phyloP scores from a whole-genome alignment of 2,888 invertebrate genomes.

The Polia nebulosa region DNA sequence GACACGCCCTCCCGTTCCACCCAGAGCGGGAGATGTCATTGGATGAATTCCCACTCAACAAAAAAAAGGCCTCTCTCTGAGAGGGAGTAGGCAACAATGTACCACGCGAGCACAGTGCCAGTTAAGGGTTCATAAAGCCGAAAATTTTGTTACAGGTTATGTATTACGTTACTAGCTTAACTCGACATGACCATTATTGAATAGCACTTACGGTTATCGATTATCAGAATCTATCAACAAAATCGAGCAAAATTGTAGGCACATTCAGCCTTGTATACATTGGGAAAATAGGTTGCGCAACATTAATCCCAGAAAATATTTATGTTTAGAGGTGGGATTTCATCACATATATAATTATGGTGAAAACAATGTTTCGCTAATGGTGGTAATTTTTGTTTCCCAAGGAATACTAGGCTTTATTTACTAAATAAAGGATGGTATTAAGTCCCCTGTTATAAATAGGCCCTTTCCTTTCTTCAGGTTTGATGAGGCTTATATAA shows the following conservation, averaged over 20 bases:
- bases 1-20: too few species aligned
- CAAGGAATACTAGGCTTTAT: constrained; percentile 17
- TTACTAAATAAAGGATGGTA: constrained; percentile 8
- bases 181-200: not conserved
- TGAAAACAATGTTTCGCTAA: not conserved
- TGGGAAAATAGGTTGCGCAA: not conserved
- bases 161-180: too few species aligned
- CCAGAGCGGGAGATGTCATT: too few species aligned
- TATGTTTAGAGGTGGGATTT: too few species aligned
- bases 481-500: not conserved
- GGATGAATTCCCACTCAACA: too few species aligned
- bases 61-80: too few species aligned
- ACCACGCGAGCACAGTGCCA: too few species aligned
- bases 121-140: too few species aligned
- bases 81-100: too few species aligned
- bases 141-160: too few species aligned
- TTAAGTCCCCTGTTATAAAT: constrained; percentile 35
- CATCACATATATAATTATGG: too few species aligned
- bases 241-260: constrained; percentile 39
- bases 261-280: not conserved
- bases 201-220: not conserved
- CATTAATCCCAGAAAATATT: not conserved
- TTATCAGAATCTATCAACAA: constrained; percentile 10
- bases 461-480: constrained; percentile 18
- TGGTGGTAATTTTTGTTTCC: not conserved